These are phyloP conservation scores for Euphonia xanthogaster DNA, from an alignment of 2,797 vertebrate genomes.

Conservation along the genomic window DNA sequence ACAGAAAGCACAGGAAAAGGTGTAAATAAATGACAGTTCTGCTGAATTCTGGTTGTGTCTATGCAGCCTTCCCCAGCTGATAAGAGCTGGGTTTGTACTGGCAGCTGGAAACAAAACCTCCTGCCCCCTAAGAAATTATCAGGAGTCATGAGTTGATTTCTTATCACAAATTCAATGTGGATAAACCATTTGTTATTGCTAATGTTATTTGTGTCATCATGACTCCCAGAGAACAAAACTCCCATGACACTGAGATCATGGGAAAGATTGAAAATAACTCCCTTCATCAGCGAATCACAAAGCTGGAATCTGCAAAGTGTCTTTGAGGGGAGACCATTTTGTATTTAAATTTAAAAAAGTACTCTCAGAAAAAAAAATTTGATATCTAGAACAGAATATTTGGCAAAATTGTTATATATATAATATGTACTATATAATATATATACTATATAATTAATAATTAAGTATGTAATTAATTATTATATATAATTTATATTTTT, in stretches of 20 bases:
- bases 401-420: accelerated
- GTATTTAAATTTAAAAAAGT: not conserved
- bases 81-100: not conserved
- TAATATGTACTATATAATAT: not conserved
- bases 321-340: not conserved
- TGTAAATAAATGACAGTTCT: not conserved
- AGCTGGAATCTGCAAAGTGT: slow-evolving; percentile 54
- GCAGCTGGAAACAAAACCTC: not conserved
- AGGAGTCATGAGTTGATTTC: not conserved
- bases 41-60: not conserved
- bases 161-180: not conserved
- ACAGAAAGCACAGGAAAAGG: not conserved
- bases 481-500: not conserved
- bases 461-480: no score
- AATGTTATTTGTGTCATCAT: not conserved
- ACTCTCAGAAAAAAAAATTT: not conserved
- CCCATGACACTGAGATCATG: slow-evolving; percentile 71
- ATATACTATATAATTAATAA: not conserved
- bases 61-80: not conserved
- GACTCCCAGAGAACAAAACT: slow-evolving; percentile 36
- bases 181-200: not conserved
- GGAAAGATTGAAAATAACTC: slow-evolving; percentile 70
- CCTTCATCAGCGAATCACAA: slow-evolving; percentile 62
- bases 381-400: not conserved
- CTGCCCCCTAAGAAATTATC: not conserved